Base-by-base conservation (phyloP, 2,113 vertebrate species). In the Ellobius talpinus region DNA sequence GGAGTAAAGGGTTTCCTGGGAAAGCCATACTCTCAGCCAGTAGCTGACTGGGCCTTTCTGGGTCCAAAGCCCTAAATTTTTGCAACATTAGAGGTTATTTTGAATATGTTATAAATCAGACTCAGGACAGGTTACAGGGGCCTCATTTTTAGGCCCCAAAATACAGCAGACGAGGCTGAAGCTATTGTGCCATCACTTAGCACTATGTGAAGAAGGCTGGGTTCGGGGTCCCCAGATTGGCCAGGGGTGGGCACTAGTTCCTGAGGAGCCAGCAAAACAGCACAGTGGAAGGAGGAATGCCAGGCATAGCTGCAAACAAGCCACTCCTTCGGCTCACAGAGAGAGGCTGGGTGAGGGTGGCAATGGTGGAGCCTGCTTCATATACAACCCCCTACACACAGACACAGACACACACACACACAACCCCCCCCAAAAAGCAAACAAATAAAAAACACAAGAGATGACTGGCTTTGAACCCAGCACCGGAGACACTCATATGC, bases 221-320 rank as follows among this genome's bases (percentile, higher is more conserved):
- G 50, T 89, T 81, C 81, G 0, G 14, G 78, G 82, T 50, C 81
- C 94, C 93, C 12, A 65, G 89, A 50, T 90, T 94, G 93, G 91
- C 93, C 92, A 96, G 94, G 85, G 96, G 94, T 97, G 95, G 95
- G 96, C 96, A n/a, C 88, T 91, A 97, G 96, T 95, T 97, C 88
- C 95, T 84, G 77, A 97, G 89, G 89, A 98, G 77, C 5, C 45
- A 97, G 95, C 97, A 97, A 97, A 98, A 97, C 81, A 97, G 95
- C 77, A 61, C 76, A 94, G 93, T 55, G 78, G 88, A 96, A 92
- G 97, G 96, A 96, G 93, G 96, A 96, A 97, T 98, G 98, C 98
- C 97, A 98, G 96, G 92, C 95, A 98, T 96, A 97, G 96, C 65
- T 97, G 97, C 97, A 98, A 98, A 98, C 96, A 98, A 98, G 96